Base-by-base conservation (phyloP, 1,140 invertebrate genomes). In the Rhopalosiphum padi region DNA sequence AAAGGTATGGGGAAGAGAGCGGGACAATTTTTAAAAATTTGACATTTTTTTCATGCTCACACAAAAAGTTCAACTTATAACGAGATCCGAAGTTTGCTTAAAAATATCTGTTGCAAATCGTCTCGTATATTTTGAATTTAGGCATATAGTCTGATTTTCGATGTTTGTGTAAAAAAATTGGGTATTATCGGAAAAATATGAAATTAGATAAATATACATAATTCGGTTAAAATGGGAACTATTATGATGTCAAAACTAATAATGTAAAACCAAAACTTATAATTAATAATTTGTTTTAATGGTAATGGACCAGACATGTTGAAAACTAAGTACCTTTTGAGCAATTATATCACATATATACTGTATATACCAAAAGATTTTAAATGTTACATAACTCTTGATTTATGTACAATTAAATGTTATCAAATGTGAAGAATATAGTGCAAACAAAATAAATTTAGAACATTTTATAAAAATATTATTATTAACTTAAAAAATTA, bases 1-100 rank as follows among this genome's bases (percentile, higher is more conserved):
- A 1, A 48, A 15, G 77, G 23, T 30, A 53, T 41, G 43, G 22
- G 25, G 48, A 35, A 48, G 68, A 91, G 68, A 60, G 77, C 30
- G 48, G 46, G 90, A 51, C 68, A 83, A 55, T 18, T 86, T 93
- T 85, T 48, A 60, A 46, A 48, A 91, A 48, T 48, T 82, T 30
- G 48, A 48, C 41, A 15, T 91, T 91, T 91, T 48, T 11, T 48
- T n/a, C 55, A 82, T 83, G 11, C 37, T 9, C 46, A 92, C 41
- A 0, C 77, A 23, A 37, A 83, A 48, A 30, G 77, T 37, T 23
- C 41, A 46, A 25, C 9, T 23, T 22, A 37, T 9, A 85, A 35
- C 5, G 4, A n/a, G 60, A 68, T 22, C 23, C 1, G 2, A 60
- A 90, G 41, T 53, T n/a, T 30, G 23, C 15, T 46, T 91, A n/a